A percentile compares a stretch with the other conserved stretches of the same genome.
Conservation (phyloP, 2,888 invertebrate species). For the Stenodera caucasica region DNA sequence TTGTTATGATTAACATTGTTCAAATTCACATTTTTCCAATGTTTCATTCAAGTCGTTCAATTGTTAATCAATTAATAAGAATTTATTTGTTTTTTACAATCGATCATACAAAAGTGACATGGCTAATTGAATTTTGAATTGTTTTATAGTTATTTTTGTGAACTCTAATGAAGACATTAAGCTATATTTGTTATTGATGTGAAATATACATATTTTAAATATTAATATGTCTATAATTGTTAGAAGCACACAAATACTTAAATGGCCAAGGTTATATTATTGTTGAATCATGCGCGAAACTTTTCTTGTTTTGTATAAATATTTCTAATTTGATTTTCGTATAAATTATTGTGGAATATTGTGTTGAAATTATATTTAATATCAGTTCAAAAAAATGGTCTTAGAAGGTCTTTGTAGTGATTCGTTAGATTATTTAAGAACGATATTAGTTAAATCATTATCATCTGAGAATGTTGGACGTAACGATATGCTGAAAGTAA, state of each 20-base stretch:
- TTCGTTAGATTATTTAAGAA: slow-evolving; percentile 60
- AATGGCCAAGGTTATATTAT: slow-evolving; percentile 35
- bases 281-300: slow-evolving; percentile 32
- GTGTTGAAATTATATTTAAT: slow-evolving; percentile 4
- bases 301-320: slow-evolving; percentile 19
- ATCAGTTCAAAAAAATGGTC: slow-evolving; percentile 29
- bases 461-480: slow-evolving; percentile 61
- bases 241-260: slow-evolving; percentile 29
- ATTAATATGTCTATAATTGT: slow-evolving; percentile 29
- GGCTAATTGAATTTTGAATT: too few species aligned
- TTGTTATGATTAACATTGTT: slow-evolving; percentile 3
- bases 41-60: neutral
- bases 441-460: slow-evolving; percentile 61
- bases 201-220: neutral
- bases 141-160: too few species aligned
- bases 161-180: neutral
- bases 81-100: neutral
- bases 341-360: slow-evolving; percentile 10
- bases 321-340: slow-evolving; percentile 15
- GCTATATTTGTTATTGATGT: neutral
- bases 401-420: slow-evolving; percentile 45
- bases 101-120: neutral
- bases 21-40: neutral
- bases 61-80: neutral
- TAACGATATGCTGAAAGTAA: slow-evolving; percentile 51